Evolutionary conservation across 2,888 invertebrate species (phyloP).

Genomic region (Neria commutata): DNA sequence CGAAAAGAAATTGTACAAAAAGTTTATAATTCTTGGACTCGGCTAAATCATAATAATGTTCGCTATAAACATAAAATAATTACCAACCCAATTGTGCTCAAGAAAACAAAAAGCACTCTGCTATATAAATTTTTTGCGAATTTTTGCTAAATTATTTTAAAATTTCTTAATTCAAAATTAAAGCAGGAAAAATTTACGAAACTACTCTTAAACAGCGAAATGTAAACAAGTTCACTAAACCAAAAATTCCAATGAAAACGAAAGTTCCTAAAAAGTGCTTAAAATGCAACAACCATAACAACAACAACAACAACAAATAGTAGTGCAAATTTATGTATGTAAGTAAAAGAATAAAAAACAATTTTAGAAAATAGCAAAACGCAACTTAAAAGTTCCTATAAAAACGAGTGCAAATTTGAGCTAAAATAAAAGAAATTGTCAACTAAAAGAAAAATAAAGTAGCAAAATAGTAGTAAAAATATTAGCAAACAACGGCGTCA

Average conservation of each 20-base stretch:
- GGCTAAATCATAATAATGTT: no score
- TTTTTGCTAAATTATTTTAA: no score
- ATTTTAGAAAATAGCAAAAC: slow-evolving; percentile 1
- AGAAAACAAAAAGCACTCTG: no score
- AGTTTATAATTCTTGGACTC: no score
- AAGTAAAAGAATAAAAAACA: no score
- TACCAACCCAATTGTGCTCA: no score
- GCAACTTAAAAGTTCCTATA: slow-evolving; percentile 29
- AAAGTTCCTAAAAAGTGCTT: slow-evolving; percentile 39
- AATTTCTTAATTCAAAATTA: slow-evolving; percentile 6
- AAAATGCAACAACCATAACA: slow-evolving; percentile 23
- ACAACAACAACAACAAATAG: slow-evolving; percentile 28
- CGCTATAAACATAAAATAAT: no score
- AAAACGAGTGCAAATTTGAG: slow-evolving; percentile 24
- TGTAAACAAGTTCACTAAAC: no score
- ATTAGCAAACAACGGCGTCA: slow-evolving; percentile 3
- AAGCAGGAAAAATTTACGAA: neutral
- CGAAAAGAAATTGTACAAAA: no score
- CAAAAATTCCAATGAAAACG: slow-evolving; percentile 24
- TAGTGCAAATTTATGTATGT: no score
- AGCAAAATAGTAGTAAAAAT: slow-evolving; percentile 22
- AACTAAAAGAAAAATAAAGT: slow-evolving; percentile 25
- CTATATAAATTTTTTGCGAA: no score
- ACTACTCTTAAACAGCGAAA: neutral
- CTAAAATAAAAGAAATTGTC: slow-evolving; percentile 29